Percentiles rank a stretch among this genome's conserved stretches.
These are phyloP conservation scores for Homalodisca vitripennis DNA, from an alignment of 1,140 invertebrate species.

Conservation along the genomic window DNA sequence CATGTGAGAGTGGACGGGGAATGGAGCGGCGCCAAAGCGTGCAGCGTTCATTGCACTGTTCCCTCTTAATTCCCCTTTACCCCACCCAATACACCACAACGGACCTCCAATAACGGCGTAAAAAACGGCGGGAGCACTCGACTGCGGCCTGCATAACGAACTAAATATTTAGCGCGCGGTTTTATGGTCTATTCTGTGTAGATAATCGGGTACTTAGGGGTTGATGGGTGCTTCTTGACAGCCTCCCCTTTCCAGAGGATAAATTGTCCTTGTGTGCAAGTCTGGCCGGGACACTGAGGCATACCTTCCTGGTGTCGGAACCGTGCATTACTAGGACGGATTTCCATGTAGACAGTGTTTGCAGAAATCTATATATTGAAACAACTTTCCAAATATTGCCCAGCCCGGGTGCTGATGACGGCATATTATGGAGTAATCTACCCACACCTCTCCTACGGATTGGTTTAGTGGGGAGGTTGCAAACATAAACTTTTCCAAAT, in stretches of 20 bases:
- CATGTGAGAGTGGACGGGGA: no score
- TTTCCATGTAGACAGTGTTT: no score
- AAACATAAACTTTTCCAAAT: no score
- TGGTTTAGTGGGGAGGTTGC: no score
- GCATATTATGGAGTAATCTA: no score
- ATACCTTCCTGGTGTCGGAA: no score
- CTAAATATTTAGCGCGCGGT: conserved; percentile 20
- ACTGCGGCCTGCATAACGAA: conserved; percentile 11
- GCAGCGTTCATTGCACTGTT: neutral
- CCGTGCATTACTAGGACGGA: no score
- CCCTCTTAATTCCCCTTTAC: conserved; percentile 15
- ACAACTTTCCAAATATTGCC: no score
- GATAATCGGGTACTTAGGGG: conserved; percentile 17
- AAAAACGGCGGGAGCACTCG: neutral
- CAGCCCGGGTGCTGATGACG: no score
- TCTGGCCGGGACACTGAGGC: neutral
- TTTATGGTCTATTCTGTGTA: conserved; percentile 22
- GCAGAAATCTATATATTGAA: no score
- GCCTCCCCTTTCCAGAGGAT: neutral
- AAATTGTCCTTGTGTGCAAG: neutral
- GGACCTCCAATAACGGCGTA: neutral
- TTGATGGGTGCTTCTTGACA: conserved; percentile 17
- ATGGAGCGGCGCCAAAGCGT: neutral
- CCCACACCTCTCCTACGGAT: no score
- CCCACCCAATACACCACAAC: neutral